phyloP scores from a whole-genome alignment of 2,888 invertebrate species.

The Perithous albicinctus region DNA sequence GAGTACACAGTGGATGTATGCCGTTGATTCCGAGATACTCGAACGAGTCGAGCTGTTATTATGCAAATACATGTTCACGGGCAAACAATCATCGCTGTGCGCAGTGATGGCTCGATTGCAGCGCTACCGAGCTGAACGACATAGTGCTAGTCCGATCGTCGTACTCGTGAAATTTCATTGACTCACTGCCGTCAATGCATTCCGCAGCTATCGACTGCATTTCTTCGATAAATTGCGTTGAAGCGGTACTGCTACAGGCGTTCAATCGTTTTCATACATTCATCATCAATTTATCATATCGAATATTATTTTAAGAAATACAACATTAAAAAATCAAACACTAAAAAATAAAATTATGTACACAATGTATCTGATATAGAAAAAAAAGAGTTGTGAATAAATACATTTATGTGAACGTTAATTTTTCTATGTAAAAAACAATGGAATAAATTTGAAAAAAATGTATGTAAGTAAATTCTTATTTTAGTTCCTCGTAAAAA shows the following conservation, averaged over 20 bases:
- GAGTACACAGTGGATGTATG: background rate
- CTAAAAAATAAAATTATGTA: too few species aligned
- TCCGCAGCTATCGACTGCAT: background rate
- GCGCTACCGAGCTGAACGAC: conserved; percentile 53
- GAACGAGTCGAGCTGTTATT: conserved; percentile 61
- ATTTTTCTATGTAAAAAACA: too few species aligned
- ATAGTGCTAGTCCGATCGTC: conserved; percentile 11
- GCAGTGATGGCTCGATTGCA: conserved; percentile 58
- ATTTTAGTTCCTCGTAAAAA: too few species aligned
- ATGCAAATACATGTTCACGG: conserved; percentile 64
- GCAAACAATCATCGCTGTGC: conserved; percentile 58
- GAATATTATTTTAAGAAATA: background rate
- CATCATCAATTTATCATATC: background rate
- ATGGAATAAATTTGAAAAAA: too few species aligned
- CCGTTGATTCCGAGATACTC: conserved; percentile 40
- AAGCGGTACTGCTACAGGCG: background rate
- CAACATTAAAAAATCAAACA: background rate
- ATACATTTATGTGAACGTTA: background rate
- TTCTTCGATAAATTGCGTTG: background rate
- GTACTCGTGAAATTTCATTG: conserved; percentile 14
- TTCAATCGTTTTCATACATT: background rate
- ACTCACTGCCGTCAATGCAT: background rate
- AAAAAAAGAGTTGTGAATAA: background rate
- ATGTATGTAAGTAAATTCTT: too few species aligned
- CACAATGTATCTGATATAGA: background rate